Conservation (phyloP, 1,140 invertebrate genomes). For the Acyrthosiphon pisum region DNA sequence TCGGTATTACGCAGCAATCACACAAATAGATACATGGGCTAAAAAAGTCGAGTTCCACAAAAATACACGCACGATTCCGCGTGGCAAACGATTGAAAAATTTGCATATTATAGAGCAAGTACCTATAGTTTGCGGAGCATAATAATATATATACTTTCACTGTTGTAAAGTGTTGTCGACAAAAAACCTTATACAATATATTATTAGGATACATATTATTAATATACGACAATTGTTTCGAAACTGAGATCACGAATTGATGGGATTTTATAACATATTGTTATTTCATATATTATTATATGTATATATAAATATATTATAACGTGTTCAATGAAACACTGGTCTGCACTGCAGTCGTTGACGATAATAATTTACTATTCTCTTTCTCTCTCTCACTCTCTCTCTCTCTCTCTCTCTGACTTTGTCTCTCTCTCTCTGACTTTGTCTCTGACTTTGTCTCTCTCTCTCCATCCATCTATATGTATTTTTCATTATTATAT, state of each 20-base stretch:
- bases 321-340: neutral
- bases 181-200: neutral
- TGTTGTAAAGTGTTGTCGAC: conserved; percentile 31
- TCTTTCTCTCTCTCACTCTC: neutral
- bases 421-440: neutral
- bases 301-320: too few species aligned
- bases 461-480: neutral
- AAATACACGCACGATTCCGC: neutral
- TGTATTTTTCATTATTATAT: neutral
- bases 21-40: neutral
- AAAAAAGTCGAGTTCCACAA: conserved; percentile 2
- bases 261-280: conserved; percentile 4
- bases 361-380: neutral
- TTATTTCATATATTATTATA: neutral
- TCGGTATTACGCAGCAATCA: neutral
- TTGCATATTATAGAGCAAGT: conserved; percentile 19
- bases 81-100: neutral
- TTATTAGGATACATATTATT: neutral
- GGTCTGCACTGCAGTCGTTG: neutral
- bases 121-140: neutral
- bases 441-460: too few species aligned
- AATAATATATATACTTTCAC: conserved; percentile 16
- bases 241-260: conserved; percentile 21
- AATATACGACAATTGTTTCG: conserved; percentile 36
- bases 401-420: too few species aligned